phyloP scores from a whole-genome alignment of 2,113 vertebrate genomes.

The Rhadina sibilatrix region DNA sequence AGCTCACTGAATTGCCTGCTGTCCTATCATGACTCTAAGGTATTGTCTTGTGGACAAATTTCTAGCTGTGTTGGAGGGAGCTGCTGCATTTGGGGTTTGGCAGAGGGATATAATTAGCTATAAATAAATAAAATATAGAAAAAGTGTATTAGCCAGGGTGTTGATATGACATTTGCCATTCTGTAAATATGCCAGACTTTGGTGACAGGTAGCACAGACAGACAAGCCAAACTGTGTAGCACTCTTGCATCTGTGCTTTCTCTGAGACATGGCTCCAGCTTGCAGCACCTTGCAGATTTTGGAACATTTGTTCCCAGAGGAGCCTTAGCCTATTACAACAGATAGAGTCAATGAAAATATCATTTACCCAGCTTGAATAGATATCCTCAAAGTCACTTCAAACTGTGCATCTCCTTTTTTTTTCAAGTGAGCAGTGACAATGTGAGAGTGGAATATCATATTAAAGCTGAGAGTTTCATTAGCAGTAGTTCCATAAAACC shows the following conservation, averaged over 20 bases:
- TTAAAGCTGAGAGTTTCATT: not conserved
- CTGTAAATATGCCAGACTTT: not conserved
- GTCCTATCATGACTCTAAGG: not conserved
- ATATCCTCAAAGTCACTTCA: slow-evolving; percentile 30
- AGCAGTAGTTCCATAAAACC: slow-evolving; percentile 6
- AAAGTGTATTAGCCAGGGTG: not conserved
- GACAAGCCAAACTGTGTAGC: not conserved
- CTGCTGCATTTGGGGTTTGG: not conserved
- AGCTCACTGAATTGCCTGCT: not conserved
- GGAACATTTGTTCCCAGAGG: slow-evolving; percentile 33
- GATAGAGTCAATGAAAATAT: slow-evolving; percentile 25
- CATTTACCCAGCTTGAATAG: slow-evolving; percentile 20
- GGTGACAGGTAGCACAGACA: not conserved
- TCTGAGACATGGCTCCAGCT: not conserved
- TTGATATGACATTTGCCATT: not conserved
- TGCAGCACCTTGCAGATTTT: not conserved
- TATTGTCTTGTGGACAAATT: slow-evolving; percentile 10
- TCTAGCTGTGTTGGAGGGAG: not conserved
- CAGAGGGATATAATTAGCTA: not conserved
- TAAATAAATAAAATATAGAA: not conserved
- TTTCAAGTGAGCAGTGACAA: slow-evolving; percentile 14
- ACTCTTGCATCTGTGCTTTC: slow-evolving; percentile 10
- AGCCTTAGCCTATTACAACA: slow-evolving; percentile 7
- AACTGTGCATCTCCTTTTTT: slow-evolving; percentile 2
- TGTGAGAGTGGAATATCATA: not conserved